Evolutionary conservation across 2,888 invertebrate genomes (phyloP).

Genomic region (Tachina grossa): DNA sequence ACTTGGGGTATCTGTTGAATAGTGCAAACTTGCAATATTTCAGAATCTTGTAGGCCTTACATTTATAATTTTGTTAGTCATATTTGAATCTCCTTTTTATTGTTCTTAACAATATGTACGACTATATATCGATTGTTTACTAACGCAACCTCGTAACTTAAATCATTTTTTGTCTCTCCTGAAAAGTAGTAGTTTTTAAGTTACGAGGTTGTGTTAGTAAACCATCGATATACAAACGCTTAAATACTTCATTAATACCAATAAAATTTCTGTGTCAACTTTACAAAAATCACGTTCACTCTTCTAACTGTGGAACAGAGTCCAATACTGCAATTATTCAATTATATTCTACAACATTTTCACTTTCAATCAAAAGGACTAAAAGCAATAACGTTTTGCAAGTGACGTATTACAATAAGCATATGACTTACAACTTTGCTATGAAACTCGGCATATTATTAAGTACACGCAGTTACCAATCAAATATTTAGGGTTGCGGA

Average conservation of each 20-base stretch:
- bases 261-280: background rate
- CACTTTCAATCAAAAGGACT: slow-evolving; percentile 15
- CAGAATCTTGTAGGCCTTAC: too few species aligned
- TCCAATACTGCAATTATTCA: slow-evolving; percentile 47
- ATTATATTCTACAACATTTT: slow-evolving; percentile 48
- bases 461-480: slow-evolving; percentile 35
- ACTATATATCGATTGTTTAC: too few species aligned
- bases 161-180: too few species aligned
- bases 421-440: background rate
- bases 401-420: slow-evolving; percentile 15
- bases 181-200: too few species aligned
- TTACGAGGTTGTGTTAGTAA: too few species aligned
- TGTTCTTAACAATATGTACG: too few species aligned
- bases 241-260: background rate
- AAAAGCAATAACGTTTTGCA: slow-evolving; percentile 50
- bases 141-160: too few species aligned
- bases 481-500: slow-evolving; percentile 27
- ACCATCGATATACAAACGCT: background rate
- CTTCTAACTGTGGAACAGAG: background rate
- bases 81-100: too few species aligned
- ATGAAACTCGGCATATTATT: background rate
- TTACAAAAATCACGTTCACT: background rate
- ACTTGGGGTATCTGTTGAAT: too few species aligned
- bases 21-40: too few species aligned
- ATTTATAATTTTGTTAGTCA: too few species aligned